Percentiles rank a stretch among this genome's conserved stretches.
Evolutionary conservation across 1,140 invertebrate species (phyloP).

Genomic region (Microplitis mediator): DNA sequence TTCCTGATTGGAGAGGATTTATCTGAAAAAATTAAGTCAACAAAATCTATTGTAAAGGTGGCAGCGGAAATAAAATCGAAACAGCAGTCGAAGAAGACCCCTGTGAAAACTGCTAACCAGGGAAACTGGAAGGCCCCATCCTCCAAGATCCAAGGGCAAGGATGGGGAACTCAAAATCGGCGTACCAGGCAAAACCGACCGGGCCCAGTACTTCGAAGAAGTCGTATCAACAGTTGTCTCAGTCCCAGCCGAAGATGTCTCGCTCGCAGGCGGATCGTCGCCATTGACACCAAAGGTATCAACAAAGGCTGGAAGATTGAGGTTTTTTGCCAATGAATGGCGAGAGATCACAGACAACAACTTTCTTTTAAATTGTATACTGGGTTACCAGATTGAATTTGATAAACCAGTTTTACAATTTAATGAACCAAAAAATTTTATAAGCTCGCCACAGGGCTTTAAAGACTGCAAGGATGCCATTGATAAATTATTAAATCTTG

Average conservation of each 20-base stretch:
- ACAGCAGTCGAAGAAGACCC: background rate
- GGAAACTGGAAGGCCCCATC: background rate
- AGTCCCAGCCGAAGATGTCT: background rate
- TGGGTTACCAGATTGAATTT: constrained; percentile 25
- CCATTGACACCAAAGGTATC: background rate
- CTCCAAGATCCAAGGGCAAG: background rate
- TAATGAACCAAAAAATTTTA: background rate
- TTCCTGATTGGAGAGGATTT: constrained; percentile 24
- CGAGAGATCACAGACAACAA: constrained; percentile 24
- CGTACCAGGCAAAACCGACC: background rate
- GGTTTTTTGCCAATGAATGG: constrained; percentile 26
- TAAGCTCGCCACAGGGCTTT: background rate
- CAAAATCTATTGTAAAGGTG: background rate
- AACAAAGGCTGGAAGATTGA: constrained; percentile 22
- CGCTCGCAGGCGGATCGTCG: background rate
- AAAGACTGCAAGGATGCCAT: background rate
- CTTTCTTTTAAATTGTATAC: constrained; percentile 22
- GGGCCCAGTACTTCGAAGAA: background rate
- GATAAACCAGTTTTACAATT: background rate
- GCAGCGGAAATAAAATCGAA: background rate
- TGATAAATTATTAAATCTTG: background rate
- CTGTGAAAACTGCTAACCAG: background rate
- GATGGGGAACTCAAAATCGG: background rate
- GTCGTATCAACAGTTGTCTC: no score
- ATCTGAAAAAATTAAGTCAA: constrained; percentile 5